Conservation (phyloP, 2,888 invertebrate genomes). For the Gnatocerus cornutus region DNA sequence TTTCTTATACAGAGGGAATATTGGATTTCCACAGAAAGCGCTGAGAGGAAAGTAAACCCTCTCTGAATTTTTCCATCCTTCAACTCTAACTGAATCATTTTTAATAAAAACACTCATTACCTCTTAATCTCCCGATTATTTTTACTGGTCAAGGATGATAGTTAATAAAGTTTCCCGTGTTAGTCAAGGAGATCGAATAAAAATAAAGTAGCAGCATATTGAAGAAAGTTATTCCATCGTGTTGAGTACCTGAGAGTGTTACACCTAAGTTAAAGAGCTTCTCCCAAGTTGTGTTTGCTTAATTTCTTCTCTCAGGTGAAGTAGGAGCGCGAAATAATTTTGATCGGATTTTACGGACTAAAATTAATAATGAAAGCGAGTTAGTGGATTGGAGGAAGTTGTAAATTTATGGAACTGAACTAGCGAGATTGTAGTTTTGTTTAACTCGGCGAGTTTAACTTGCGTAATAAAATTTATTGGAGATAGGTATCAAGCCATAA, state of each 20-base stretch:
- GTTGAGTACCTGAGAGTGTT: constrained; percentile 19
- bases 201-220: constrained; percentile 27
- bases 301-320: constrained; percentile 5
- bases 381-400: background rate
- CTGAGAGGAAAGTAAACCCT: no score
- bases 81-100: constrained; percentile 1
- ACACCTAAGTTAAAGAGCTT: constrained; percentile 19
- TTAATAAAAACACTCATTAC: background rate
- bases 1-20: background rate
- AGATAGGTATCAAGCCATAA: no score
- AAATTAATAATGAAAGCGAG: background rate
- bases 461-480: no score
- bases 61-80: no score
- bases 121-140: constrained; percentile 11
- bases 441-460: no score
- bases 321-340: background rate
- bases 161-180: constrained; percentile 26
- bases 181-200: constrained; percentile 23
- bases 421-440: no score
- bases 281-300: constrained; percentile 6
- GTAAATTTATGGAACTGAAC: no score
- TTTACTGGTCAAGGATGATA: constrained; percentile 6
- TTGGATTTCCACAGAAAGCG: background rate
- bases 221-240: constrained; percentile 23
- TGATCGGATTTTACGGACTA: background rate